Evolutionary conservation across 2,113 vertebrate genomes (phyloP).

Genomic region (Rana temporaria): DNA sequence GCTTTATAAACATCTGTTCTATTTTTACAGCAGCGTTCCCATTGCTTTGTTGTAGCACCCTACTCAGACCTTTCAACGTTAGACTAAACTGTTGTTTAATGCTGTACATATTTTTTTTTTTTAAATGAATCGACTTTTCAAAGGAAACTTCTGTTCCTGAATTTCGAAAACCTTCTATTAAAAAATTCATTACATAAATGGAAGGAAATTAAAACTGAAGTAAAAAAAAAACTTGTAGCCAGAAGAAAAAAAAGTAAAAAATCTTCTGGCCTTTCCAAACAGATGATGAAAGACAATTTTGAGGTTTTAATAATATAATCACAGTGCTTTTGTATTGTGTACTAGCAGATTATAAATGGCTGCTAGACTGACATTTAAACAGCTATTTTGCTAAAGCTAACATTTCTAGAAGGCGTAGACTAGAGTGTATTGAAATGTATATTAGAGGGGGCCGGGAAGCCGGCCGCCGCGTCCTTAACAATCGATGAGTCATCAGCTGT

Average conservation of each 20-base stretch:
- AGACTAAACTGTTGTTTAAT: slow-evolving; percentile 16
- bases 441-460: too few relatives aligned
- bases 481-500: too few relatives aligned
- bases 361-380: too few relatives aligned
- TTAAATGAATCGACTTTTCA: not conserved
- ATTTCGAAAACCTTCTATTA: not conserved
- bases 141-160: slow-evolving; percentile 20
- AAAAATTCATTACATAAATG: slow-evolving; percentile 20
- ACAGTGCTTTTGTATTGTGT: too few relatives aligned
- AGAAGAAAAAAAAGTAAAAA: slow-evolving; percentile 32
- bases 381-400: too few relatives aligned
- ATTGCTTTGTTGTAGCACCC: slow-evolving; percentile 23
- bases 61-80: not conserved
- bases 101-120: not conserved
- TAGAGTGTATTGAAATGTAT: too few relatives aligned
- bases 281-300: not conserved
- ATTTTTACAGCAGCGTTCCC: slow-evolving; percentile 22
- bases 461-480: too few relatives aligned
- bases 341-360: too few relatives aligned
- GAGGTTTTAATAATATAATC: too few relatives aligned
- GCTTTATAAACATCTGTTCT: slow-evolving; percentile 55
- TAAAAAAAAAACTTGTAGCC: not conserved
- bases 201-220: not conserved
- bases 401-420: too few relatives aligned
- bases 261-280: not conserved